Evolutionary conservation across 2,888 invertebrate species (phyloP).

Genomic region (Euclidia mi): DNA sequence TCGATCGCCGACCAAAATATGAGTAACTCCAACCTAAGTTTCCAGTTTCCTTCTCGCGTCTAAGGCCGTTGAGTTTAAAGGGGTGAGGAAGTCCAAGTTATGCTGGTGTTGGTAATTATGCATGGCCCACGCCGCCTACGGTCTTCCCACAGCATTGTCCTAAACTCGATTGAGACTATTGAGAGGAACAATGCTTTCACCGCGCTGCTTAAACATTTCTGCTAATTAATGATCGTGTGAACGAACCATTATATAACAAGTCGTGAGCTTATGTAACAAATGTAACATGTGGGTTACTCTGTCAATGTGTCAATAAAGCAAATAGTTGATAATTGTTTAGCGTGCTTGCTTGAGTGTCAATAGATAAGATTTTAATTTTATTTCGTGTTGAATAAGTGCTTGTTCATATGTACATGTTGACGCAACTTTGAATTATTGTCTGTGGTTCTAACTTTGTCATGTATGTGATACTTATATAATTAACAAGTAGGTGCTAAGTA

Average conservation of each 20-base stretch:
- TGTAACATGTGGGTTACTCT: conserved; percentile 40
- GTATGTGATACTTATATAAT: no score
- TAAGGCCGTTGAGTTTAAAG: background rate
- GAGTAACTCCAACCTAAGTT: conserved; percentile 37
- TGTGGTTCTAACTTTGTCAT: no score
- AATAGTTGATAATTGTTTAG: conserved; percentile 36
- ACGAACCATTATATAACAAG: conserved; percentile 50
- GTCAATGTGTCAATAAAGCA: conserved; percentile 50
- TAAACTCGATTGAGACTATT: conserved; percentile 46
- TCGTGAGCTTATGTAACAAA: conserved; percentile 36
- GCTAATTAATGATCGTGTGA: conserved; percentile 78
- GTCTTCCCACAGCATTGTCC: conserved; percentile 72
- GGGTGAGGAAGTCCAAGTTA: conserved; percentile 51
- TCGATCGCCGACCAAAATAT: conserved; percentile 43
- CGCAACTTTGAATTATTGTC: background rate
- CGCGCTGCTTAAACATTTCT: conserved; percentile 68
- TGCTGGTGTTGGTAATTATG: conserved; percentile 69
- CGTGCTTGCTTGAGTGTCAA: conserved; percentile 11
- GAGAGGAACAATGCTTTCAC: conserved; percentile 82
- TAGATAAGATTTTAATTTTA: conserved; percentile 11
- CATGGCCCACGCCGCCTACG: conserved; percentile 74
- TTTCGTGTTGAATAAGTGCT: no score
- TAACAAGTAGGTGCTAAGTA: no score
- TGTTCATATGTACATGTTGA: no score
- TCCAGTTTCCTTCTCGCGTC: background rate